Percentiles rank a stretch among this genome's conserved stretches.
Evolutionary conservation across 1,140 invertebrate species (phyloP).

Genomic region (Chelonus insularis): DNA sequence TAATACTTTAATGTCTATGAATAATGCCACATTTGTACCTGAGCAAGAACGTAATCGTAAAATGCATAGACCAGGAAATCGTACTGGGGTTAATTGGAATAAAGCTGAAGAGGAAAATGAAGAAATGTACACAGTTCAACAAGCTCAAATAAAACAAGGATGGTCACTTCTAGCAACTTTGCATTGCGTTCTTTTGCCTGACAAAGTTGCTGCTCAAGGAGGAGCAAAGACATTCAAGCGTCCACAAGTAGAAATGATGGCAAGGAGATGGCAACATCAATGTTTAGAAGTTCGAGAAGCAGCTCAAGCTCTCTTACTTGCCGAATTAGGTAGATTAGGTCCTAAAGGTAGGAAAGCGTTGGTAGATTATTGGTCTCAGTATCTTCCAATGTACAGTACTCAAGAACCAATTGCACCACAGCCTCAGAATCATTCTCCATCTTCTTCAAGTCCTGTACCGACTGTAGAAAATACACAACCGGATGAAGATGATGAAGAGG

Average conservation of each 20-base stretch:
- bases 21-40: constrained; percentile 88
- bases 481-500: constrained; percentile 85
- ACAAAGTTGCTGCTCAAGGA: constrained; percentile 74
- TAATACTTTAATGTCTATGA: constrained; percentile 98
- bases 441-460: constrained; percentile 52
- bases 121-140: constrained; percentile 80
- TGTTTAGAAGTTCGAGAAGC: constrained; percentile 94
- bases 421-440: constrained; percentile 49
- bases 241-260: constrained; percentile 95
- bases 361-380: constrained; percentile 94
- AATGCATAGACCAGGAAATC: constrained; percentile 64
- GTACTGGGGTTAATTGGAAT: constrained; percentile 64
- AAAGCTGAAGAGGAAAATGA: constrained; percentile 78
- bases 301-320: constrained; percentile 91
- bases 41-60: constrained; percentile 80
- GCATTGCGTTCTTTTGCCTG: constrained; percentile 94
- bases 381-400: constrained; percentile 83
- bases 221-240: constrained; percentile 84
- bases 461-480: constrained; percentile 57
- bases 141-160: constrained; percentile 91
- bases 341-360: constrained; percentile 88
- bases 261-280: constrained; percentile 96
- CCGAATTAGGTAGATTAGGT: constrained; percentile 88
- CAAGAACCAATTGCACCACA: constrained; percentile 58
- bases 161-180: constrained; percentile 95